Evolutionary conservation across 2,113 vertebrate genomes (phyloP).

Genomic region (Myotis brandtii): DNA sequence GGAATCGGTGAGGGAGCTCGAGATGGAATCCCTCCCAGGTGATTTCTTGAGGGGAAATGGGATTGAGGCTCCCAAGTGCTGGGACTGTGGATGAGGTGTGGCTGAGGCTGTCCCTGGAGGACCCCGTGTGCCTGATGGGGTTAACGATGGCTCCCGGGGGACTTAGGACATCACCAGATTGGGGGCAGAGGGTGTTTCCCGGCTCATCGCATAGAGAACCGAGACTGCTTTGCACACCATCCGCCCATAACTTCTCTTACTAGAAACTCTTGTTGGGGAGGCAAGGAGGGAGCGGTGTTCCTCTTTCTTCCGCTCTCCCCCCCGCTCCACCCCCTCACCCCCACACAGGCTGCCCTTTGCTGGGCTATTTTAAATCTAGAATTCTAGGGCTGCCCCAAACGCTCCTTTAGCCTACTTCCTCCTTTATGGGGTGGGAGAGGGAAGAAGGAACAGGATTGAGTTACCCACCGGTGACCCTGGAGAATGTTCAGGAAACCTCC

Average conservation of each 20-base stretch:
- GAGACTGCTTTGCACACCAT: conserved; percentile 47
- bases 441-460: not conserved
- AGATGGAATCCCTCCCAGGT: accelerated
- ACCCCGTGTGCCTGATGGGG: not conserved
- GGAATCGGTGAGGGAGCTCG: not conserved
- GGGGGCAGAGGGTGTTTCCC: conserved; percentile 39
- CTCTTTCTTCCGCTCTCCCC: not conserved
- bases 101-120: not conserved
- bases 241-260: not conserved
- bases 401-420: not conserved
- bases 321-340: too few relatives aligned
- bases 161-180: not conserved
- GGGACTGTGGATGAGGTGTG: accelerated
- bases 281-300: not conserved
- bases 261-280: not conserved
- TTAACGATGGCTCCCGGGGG: not conserved
- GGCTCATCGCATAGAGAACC: conserved; percentile 25
- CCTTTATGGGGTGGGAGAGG: not conserved
- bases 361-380: not conserved
- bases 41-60: not conserved
- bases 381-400: not conserved
- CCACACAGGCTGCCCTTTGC: not conserved
- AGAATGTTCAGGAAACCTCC: not conserved
- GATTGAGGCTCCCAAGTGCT: not conserved
- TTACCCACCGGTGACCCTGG: not conserved